Percentiles rank a stretch among this genome's conserved stretches.
Evolutionary conservation across 1,140 invertebrate genomes (phyloP).

Genomic region (Bathynomus jamesi): DNA sequence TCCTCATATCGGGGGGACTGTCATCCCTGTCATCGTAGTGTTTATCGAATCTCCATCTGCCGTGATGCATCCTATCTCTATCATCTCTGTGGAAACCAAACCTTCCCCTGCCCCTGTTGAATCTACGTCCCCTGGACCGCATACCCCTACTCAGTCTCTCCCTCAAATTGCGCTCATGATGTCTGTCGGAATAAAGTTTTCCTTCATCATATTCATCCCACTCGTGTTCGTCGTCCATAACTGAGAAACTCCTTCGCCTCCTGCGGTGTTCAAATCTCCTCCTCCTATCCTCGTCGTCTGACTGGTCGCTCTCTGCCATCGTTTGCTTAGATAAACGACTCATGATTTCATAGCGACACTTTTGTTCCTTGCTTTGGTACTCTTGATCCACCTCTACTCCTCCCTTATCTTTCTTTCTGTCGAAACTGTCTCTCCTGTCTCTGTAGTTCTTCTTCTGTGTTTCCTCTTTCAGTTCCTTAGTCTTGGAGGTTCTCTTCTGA

Average conservation of each 20-base stretch:
- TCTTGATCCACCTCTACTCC: neutral
- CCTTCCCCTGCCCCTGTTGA: neutral
- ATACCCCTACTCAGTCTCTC: neutral
- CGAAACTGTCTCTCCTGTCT: too few species aligned
- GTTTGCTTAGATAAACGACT: neutral
- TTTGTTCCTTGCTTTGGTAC: neutral
- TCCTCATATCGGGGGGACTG: neutral
- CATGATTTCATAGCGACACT: neutral
- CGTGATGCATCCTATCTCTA: neutral
- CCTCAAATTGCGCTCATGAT: neutral
- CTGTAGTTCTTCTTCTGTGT: neutral
- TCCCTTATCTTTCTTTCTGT: too few species aligned
- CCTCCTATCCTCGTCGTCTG: neutral
- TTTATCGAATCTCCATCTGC: too few species aligned
- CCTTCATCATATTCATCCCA: neutral
- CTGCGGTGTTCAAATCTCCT: neutral
- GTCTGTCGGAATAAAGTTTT: neutral
- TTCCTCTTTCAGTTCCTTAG: neutral
- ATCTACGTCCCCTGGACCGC: neutral
- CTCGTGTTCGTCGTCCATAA: neutral
- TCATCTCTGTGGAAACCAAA: neutral
- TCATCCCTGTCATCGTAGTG: neutral
- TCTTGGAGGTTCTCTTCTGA: neutral
- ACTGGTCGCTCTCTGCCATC: neutral
- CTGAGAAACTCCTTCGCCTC: neutral